A percentile compares a stretch with the other conserved stretches of the same genome.
Evolutionary conservation across 2,888 invertebrate species (phyloP).

Genomic region (Dicranocentrus wangi): DNA sequence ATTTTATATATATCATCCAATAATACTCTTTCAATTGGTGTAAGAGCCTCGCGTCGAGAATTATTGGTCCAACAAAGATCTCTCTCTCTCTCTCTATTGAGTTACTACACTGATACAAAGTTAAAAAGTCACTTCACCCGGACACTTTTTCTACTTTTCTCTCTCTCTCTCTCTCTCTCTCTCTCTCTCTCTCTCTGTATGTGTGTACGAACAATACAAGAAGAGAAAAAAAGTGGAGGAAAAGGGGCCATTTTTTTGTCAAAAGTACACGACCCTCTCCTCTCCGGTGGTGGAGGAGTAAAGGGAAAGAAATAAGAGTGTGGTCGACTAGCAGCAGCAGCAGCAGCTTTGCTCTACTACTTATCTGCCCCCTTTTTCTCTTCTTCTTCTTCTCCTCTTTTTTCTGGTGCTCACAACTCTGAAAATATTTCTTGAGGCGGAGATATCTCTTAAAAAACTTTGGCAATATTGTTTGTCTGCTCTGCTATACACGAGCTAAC

Average conservation of each 20-base stretch:
- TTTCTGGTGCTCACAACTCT: neutral
- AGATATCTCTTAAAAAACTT: conserved; percentile 56
- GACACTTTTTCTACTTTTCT: conserved; percentile 35
- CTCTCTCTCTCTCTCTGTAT: too few species aligned
- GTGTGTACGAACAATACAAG: conserved; percentile 30
- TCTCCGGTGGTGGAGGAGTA: neutral
- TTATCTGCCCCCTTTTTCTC: too few species aligned
- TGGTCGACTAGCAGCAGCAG: conserved; percentile 15
- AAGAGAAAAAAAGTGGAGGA: conserved; percentile 37
- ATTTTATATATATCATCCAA: conserved; percentile 24
- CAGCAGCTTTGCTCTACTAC: neutral
- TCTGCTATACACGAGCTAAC: conserved; percentile 28
- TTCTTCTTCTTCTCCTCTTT: neutral
- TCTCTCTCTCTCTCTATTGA: conserved; percentile 38
- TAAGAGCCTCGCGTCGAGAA: conserved; percentile 43
- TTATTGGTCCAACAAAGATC: conserved; percentile 53
- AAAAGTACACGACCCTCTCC: neutral
- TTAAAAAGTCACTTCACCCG: conserved; percentile 60
- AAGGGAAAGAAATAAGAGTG: neutral
- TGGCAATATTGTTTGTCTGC: conserved; percentile 59
- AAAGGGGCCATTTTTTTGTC: conserved; percentile 6
- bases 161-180: neutral
- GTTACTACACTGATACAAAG: conserved; percentile 58
- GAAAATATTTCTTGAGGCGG: conserved; percentile 40
- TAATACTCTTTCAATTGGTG: conserved; percentile 50